Percentiles rank a stretch among this genome's conserved stretches.
Evolutionary conservation across 2,797 vertebrate species (phyloP).

Genomic region (Acipenser ruthenus): DNA sequence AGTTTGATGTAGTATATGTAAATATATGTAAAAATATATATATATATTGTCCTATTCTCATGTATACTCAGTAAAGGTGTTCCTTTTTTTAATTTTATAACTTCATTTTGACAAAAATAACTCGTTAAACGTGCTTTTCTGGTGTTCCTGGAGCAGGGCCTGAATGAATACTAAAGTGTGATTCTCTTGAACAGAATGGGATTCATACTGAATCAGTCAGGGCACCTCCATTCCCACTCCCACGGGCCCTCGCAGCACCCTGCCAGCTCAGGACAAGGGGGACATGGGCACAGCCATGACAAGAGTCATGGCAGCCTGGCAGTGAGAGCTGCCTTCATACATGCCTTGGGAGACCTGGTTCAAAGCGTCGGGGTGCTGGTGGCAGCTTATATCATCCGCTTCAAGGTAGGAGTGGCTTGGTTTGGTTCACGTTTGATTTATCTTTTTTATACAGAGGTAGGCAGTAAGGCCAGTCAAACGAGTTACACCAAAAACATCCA

Average conservation of each 20-base stretch:
- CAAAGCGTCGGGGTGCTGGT: conserved; percentile 92
- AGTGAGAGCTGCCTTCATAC: conserved; percentile 88
- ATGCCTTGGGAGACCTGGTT: conserved; percentile 87
- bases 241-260: conserved; percentile 22
- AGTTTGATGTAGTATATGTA: too few relatives aligned
- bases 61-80: too few relatives aligned
- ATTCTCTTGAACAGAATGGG: conserved; percentile 75
- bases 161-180: too few relatives aligned
- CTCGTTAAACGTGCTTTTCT: too few relatives aligned
- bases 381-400: conserved; percentile 89
- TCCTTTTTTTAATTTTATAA: too few relatives aligned
- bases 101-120: too few relatives aligned
- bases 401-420: conserved; percentile 67
- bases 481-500: too few relatives aligned
- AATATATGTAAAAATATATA: too few relatives aligned
- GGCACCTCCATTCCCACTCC: conserved; percentile 76
- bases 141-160: too few relatives aligned
- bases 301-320: conserved; percentile 72
- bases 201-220: conserved; percentile 85
- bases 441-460: too few relatives aligned
- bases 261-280: conserved; percentile 21
- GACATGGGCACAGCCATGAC: conserved; percentile 34
- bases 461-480: too few relatives aligned
- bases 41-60: too few relatives aligned
- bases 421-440: background rate